Evolutionary conservation across 2,797 vertebrate genomes (phyloP), one percentile per base, ranked within the genome.

Genomic region (Malurus leucopterus): DNA sequence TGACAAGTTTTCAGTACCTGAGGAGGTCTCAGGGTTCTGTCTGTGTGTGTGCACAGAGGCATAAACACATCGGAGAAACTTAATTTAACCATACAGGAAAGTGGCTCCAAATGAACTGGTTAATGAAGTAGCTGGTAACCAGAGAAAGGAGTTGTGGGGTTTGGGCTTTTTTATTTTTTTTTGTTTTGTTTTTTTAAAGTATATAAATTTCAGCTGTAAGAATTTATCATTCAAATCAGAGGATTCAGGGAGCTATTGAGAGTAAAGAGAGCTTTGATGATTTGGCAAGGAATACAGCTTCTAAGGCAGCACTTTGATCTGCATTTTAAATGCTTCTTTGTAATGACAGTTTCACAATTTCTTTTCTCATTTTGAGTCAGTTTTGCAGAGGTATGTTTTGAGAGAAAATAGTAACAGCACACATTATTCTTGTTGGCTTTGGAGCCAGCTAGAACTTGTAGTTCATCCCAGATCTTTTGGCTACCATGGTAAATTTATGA

Each of bases 301-400:
- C 49, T 72, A 49, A 83, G 89, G 88, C 55, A 90, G 84, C 82
- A 81, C 92, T 89, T 95, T 93, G 83, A 85, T 93, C 89, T 86
- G 86, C 59, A 82, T 84, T 84, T 90, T 94, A 95, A 95, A 91
- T 95, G 95, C 80, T 84, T 68, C 91, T 94, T 93, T 95, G 54
- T 92, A 86, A 83, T 63, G 65, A 54, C 73, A 92, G 67, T 90
- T 81, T 83, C 87, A 90, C 72, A 92, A 95, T 94, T 94, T 84
- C 89, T 93, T 92, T 89, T 93, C 84, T 93, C 40, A 30, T 95
- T 93, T 93, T 93, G 88, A 94, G 80, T 93, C 85, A 84, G 80
- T 93, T 93, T 78, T 91, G 92, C 85, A 91, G 93, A 95, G 93
- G 90, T 95, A 91, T 93, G 89, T 91, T 94, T 94, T 91, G 83